Evolutionary conservation across 2,113 vertebrate species (phyloP).

Genomic region (Emydocephalus ijimae): DNA sequence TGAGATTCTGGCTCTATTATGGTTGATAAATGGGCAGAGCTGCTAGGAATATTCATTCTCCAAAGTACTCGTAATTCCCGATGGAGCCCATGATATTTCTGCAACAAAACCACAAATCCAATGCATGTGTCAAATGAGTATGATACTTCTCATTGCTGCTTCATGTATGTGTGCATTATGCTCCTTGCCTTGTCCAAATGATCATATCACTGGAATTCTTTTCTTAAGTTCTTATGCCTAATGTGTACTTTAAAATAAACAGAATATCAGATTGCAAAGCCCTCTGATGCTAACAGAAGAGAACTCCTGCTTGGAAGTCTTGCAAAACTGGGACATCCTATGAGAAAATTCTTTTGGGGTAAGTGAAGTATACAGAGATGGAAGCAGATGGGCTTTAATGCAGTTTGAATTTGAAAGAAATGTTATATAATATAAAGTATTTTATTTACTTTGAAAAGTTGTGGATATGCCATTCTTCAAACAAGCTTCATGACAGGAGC

Average conservation of each 20-base stretch:
- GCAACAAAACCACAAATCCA: neutral
- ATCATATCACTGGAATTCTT: neutral
- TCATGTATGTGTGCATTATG: neutral
- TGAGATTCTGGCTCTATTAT: neutral
- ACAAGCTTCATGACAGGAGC: neutral
- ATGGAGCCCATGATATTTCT: neutral
- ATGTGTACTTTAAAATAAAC: slow-evolving; percentile 54
- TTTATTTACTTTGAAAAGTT: neutral
- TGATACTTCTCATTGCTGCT: neutral
- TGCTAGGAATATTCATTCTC: neutral
- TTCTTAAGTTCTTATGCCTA: neutral
- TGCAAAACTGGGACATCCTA: slow-evolving; percentile 88
- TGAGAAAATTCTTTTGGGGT: slow-evolving; percentile 98
- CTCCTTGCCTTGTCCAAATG: neutral
- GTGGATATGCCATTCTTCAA: neutral
- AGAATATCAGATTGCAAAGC: slow-evolving; percentile 91
- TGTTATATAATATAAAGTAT: neutral
- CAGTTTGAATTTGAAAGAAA: neutral
- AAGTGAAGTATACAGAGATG: slow-evolving; percentile 40
- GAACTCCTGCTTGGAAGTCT: slow-evolving; percentile 94
- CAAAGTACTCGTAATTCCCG: neutral
- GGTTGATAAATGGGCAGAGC: neutral
- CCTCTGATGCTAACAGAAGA: slow-evolving; percentile 91
- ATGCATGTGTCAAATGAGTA: neutral
- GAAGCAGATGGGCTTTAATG: neutral